phyloP scores from a whole-genome alignment of 1,140 invertebrate genomes.

The Temnothorax longispinosus region DNA sequence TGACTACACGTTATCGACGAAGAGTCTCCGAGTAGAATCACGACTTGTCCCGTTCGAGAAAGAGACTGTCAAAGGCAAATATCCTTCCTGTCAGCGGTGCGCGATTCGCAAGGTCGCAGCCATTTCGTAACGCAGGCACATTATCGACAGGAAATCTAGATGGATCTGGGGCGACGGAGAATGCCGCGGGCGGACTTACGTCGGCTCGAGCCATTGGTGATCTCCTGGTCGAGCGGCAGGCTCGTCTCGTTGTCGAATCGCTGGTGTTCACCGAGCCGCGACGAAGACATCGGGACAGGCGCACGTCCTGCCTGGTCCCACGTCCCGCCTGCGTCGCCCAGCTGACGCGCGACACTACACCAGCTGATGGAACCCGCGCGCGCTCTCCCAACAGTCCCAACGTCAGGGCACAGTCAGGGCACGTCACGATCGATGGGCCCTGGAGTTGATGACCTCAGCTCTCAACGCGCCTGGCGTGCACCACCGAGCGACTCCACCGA shows the following conservation, averaged over 20 bases:
- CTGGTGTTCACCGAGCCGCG: slow-evolving; percentile 70
- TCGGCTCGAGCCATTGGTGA: slow-evolving; percentile 72
- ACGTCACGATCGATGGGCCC: neutral
- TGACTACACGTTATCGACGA: neutral
- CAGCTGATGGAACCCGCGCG: neutral
- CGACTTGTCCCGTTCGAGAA: neutral
- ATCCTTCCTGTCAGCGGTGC: neutral
- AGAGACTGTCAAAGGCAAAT: neutral
- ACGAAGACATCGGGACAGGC: slow-evolving; percentile 73
- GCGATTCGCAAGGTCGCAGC: slow-evolving; percentile 2
- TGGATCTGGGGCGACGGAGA: neutral
- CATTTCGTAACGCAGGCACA: slow-evolving; percentile 36
- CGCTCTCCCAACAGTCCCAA: neutral
- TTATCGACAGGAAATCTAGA: slow-evolving; percentile 6
- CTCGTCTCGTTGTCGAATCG: slow-evolving; percentile 77
- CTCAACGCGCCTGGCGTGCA: neutral
- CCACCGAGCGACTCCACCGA: neutral
- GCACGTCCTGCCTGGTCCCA: slow-evolving; percentile 1
- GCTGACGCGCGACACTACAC: neutral
- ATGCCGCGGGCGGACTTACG: slow-evolving; percentile 71
- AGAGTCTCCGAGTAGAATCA: neutral
- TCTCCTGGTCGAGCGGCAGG: slow-evolving; percentile 68
- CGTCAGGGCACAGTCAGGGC: too few relatives aligned
- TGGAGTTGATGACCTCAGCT: neutral
- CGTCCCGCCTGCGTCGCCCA: slow-evolving; percentile 43